Evolutionary conservation across 1,140 invertebrate species (phyloP).

Genomic region (Macrostomum lignano): DNA sequence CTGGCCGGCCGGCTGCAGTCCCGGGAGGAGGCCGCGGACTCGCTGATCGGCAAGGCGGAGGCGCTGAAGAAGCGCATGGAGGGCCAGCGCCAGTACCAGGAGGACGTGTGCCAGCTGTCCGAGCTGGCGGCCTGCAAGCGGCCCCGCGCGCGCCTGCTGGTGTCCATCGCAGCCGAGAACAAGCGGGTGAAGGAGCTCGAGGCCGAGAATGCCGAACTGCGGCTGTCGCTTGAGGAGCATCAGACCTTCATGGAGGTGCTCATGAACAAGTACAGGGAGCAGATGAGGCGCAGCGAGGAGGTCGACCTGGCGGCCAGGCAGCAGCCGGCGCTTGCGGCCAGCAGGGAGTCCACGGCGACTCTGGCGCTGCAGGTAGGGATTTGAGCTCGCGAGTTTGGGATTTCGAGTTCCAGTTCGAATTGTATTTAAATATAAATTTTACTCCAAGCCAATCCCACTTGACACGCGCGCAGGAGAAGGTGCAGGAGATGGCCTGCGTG

Average conservation of each 20-base stretch:
- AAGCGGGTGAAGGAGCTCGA: slow-evolving; percentile 58
- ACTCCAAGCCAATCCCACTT: no score
- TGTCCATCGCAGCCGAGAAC: slow-evolving; percentile 11
- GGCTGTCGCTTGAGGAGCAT: slow-evolving; percentile 63
- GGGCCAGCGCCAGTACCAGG: background rate
- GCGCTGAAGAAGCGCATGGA: background rate
- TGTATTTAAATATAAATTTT: no score
- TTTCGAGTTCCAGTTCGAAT: no score
- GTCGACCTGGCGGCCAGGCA: no score
- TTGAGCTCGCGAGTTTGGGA: no score
- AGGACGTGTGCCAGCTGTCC: background rate
- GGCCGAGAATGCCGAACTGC: slow-evolving; percentile 56
- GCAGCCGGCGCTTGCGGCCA: no score
- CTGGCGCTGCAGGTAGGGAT: no score
- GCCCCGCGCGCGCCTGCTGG: slow-evolving; percentile 1
- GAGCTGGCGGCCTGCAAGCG: background rate
- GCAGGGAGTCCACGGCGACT: no score
- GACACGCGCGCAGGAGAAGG: no score
- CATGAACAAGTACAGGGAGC: slow-evolving; percentile 83
- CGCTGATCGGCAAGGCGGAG: slow-evolving; percentile 1
- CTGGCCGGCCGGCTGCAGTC: background rate
- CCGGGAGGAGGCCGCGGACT: background rate
- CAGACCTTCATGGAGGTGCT: slow-evolving; percentile 68
- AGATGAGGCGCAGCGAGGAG: slow-evolving; percentile 35
- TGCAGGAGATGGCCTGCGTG: no score